phyloP scores from a whole-genome alignment of 2,888 invertebrate species.

The Agrotis ipsilon region DNA sequence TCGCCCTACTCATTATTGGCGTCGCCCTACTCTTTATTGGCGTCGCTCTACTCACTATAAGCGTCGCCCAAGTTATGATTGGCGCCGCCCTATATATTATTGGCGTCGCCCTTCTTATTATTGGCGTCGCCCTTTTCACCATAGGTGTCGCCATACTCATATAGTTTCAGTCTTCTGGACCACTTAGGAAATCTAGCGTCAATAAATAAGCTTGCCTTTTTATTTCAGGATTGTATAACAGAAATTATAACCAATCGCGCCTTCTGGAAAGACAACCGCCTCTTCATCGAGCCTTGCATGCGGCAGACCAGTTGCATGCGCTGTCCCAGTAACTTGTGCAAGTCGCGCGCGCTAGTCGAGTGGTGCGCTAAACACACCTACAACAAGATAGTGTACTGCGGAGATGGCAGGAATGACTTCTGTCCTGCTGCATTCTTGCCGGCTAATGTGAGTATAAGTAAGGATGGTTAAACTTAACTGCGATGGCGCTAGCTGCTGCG shows the following conservation, averaged over 20 bases:
- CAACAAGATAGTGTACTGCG: conserved; percentile 74
- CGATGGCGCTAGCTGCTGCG: neutral
- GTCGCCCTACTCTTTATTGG: too few relatives aligned
- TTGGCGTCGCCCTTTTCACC: too few relatives aligned
- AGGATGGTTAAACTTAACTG: neutral
- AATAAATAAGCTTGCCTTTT: neutral
- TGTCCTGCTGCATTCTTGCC: conserved; percentile 81
- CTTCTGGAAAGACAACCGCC: conserved; percentile 80
- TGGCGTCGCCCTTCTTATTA: too few relatives aligned
- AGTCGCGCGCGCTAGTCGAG: conserved; percentile 81
- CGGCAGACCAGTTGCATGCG: conserved; percentile 76
- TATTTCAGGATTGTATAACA: conserved; percentile 79
- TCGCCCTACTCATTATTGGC: too few relatives aligned
- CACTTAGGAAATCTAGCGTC: too few relatives aligned
- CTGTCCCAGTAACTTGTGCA: conserved; percentile 86
- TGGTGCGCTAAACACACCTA: conserved; percentile 70
- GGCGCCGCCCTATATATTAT: too few relatives aligned
- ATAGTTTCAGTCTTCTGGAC: too few relatives aligned
- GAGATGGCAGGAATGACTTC: conserved; percentile 86
- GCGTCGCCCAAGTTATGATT: too few relatives aligned
- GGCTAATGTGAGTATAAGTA: conserved; percentile 72
- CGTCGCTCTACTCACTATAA: too few relatives aligned
- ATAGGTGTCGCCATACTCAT: too few relatives aligned
- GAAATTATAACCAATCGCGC: conserved; percentile 83
- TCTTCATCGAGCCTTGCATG: conserved; percentile 87